phyloP scores from a whole-genome alignment of 2,113 vertebrate genomes.

The Nettapus auritus region DNA sequence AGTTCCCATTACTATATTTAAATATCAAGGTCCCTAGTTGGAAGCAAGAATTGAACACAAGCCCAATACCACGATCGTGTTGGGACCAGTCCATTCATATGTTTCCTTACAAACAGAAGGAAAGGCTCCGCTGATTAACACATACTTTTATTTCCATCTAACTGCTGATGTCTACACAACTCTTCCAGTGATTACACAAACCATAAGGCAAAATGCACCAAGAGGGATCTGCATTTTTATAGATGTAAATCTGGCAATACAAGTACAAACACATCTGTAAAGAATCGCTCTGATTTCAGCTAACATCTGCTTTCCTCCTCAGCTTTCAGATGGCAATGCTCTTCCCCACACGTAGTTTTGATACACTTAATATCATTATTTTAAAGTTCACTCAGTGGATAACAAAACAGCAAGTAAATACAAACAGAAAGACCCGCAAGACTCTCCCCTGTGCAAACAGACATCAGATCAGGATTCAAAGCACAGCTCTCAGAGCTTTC shows the following conservation, averaged over 20 bases:
- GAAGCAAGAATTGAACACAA: background rate
- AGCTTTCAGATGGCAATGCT: background rate
- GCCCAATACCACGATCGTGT: background rate
- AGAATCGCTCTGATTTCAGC: background rate
- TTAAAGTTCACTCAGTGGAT: background rate
- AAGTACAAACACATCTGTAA: background rate
- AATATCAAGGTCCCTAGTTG: background rate
- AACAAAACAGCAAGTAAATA: conserved; percentile 1
- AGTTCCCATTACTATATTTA: conserved; percentile 5
- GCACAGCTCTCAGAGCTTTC: background rate
- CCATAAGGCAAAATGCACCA: background rate
- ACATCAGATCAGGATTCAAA: background rate
- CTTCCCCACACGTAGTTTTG: background rate
- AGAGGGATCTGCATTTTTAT: background rate
- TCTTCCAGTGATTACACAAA: background rate
- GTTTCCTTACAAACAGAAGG: background rate
- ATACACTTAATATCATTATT: background rate
- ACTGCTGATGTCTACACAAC: background rate
- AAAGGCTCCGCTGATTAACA: background rate
- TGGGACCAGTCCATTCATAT: background rate
- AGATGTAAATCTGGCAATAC: background rate
- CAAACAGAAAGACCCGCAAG: background rate
- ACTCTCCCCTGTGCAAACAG: background rate
- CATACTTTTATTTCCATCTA: background rate
- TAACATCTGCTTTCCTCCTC: background rate